Conservation (phyloP, 2,113 vertebrate species). For the Lanius collurio region DNA sequence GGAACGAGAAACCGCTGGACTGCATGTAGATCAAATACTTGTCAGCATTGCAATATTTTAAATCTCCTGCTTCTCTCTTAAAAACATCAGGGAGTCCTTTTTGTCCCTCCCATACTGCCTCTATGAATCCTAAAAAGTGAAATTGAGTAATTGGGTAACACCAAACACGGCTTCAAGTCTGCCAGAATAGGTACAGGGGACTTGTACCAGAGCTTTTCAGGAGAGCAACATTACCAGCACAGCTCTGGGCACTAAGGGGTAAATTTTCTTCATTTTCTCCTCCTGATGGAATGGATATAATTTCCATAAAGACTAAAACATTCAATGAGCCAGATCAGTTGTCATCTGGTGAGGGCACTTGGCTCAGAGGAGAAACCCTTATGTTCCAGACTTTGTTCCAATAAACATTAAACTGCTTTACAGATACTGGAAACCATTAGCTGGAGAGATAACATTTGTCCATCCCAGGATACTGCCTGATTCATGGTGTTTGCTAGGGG, state of each 20-base stretch:
- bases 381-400: constrained; percentile 50
- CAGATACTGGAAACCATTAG: constrained; percentile 9
- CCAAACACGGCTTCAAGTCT: not conserved
- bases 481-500: not conserved
- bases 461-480: not conserved
- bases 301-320: constrained; percentile 37
- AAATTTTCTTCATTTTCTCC: not conserved
- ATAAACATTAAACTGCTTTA: constrained; percentile 34
- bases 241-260: not conserved
- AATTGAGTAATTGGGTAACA: not conserved
- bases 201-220: not conserved
- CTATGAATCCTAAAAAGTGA: not conserved
- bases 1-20: not conserved
- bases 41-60: not conserved
- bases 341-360: constrained; percentile 47
- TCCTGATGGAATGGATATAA: constrained; percentile 11
- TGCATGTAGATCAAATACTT: not conserved
- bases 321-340: constrained; percentile 29
- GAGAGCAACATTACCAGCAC: not conserved
- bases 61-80: not conserved
- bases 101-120: rapidly evolving
- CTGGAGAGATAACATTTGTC: not conserved
- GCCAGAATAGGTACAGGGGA: not conserved
- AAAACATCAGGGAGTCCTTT: not conserved
- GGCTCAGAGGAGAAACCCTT: constrained; percentile 2